Base-by-base conservation (phyloP, 2,888 invertebrate genomes). In the Cheilosia vernalis region DNA sequence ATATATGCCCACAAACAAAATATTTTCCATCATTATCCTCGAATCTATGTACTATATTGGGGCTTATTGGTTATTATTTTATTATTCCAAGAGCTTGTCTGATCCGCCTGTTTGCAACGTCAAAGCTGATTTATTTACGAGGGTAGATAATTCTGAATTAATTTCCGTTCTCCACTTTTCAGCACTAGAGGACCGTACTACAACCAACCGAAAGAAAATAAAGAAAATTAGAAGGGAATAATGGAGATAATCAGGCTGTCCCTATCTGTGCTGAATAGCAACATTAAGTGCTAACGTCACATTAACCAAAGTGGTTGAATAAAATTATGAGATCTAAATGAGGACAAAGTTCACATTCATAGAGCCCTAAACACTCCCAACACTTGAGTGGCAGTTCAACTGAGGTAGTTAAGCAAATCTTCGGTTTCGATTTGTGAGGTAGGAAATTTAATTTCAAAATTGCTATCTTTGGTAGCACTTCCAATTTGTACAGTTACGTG, bases 291-390 rank as follows among this genome's bases (percentile, higher is more conserved):
- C 40, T 51, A 56, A 51, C 33, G 10, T 33, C 10, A 33, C 58
- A 76, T 66, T 66, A 55, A 51, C 42, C 56, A 2, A 66, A 66
- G 64, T 76, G 58, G 76, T 58, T 76, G 76, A 66, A 58, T 66
- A 58, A 58, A 66, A 49, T 66, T 60, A 24, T 24, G 24, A 27
- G 7, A 27, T 27, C 1, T 58, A 58, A 66, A 76, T 76, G 76
- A 58, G 53, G 17, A 61, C 55, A 33, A 37, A 37, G 53, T 55
- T 44, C 55, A 56, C 30, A 73, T 42, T 53, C 37, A 63, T 47
- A 37, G 55, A 27, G 53, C 40, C 27, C 42, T 30, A 30, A 2
- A 0, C 2, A 21, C 51, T 21, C 44, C 15, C 37, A 37, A 30
- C 30, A 9, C 13, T 33, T 10, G 33, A 10, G 33, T 10, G 33